These are phyloP conservation scores for Oreohelix idahoensis DNA, from an alignment of 1,140 invertebrate species.

Conservation along the genomic window DNA sequence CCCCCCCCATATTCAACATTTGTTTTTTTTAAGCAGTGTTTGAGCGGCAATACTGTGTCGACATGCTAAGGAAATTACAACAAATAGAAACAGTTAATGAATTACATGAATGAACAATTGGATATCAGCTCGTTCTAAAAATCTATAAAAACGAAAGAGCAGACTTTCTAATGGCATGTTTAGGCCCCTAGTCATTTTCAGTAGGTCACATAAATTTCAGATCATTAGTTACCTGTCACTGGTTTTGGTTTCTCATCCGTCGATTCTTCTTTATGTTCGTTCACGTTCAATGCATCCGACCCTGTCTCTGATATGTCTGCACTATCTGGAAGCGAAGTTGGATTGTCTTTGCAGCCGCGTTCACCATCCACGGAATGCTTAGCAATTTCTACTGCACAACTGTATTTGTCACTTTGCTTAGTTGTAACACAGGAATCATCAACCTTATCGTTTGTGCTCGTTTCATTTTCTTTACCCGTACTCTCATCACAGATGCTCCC, in stretches of 20 bases:
- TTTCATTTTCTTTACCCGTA: neutral
- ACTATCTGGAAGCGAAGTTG: neutral
- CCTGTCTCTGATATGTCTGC: neutral
- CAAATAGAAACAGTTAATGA: too few species aligned
- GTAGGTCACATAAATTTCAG: too few species aligned
- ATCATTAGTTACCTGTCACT: conserved; percentile 40
- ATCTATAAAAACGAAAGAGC: too few species aligned
- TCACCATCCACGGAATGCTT: neutral
- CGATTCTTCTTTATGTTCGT: neutral
- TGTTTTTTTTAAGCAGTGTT: too few species aligned
- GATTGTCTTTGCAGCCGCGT: neutral
- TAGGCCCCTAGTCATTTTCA: too few species aligned
- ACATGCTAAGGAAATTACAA: too few species aligned
- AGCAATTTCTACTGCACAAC: neutral
- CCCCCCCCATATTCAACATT: too few species aligned
- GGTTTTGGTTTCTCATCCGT: conserved; percentile 33
- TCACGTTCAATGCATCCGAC: neutral
- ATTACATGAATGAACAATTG: too few species aligned
- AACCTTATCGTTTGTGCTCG: neutral
- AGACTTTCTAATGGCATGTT: too few species aligned
- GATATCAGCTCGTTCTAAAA: too few species aligned
- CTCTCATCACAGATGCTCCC: neutral
- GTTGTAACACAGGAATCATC: neutral
- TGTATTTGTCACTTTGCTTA: too few species aligned
- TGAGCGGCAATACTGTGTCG: too few species aligned